Evolutionary conservation across 2,113 vertebrate genomes (phyloP), one percentile per base, ranked within the genome.

Genomic region (Siniperca knerii): DNA sequence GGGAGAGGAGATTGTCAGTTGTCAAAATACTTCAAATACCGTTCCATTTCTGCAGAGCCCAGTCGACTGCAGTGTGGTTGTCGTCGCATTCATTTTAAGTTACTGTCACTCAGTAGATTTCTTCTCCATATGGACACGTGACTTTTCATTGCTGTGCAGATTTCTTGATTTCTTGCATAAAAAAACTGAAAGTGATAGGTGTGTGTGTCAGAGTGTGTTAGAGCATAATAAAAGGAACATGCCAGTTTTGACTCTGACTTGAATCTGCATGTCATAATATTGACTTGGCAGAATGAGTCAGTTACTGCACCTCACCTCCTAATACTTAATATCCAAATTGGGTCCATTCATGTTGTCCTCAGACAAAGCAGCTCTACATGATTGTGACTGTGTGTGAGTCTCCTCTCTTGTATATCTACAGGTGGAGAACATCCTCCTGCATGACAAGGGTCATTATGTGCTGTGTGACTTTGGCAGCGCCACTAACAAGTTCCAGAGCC

Each of bases 351-450:
- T 37, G 46, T 50, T 69, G 42, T 33, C 13, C 37, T 57, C 29
- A 71, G 25, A 8, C 44, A 12, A 74, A 21, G 58, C 76, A 54
- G 42, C 69, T 23, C 23, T 11, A 33, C 35, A 61, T 13, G 12
- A n/a, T n/a, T n/a, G 6, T 29, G 18, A 54, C 9, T 65, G 33
- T 61, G 20, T 77, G 13, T 58, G 25, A 5, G 35, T 72, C 55
- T 86, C 46, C 10, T 67, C 2, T 64, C 58, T 33, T 81, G 1
- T 79, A 1, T 88, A 1, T 94, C 88, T 77, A 5, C 87, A 99
- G 98, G 98, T 99, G 92, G 98, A 99, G 90, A 99, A 99, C 93
- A 99, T 99, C 88, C 96, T 99, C 77, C 95, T 99, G 73, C 98
- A 99, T 3, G 98, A 99, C 86, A 96, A 97, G 86, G 98, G 98